Conservation (phyloP, 2,113 vertebrate species). For the Ammodytes marinus region DNA sequence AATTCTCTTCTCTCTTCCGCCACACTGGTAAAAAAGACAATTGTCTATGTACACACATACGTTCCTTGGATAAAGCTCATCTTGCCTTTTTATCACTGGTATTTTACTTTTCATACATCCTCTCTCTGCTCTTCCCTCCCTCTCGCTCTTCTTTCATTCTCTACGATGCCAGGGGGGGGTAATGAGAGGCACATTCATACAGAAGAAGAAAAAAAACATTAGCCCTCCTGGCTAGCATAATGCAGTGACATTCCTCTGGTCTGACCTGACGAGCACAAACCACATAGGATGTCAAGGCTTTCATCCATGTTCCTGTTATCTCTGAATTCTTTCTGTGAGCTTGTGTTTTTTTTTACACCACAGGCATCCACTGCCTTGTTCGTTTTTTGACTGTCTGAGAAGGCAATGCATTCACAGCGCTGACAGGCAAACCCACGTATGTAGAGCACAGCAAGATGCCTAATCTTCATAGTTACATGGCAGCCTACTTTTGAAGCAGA, state of each 20-base stretch:
- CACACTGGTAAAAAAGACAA: not conserved
- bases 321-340: conserved; percentile 9
- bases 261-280: conserved; percentile 9
- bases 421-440: conserved; percentile 25
- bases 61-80: conserved; percentile 30
- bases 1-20: conserved; percentile 21
- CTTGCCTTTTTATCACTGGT: conserved; percentile 47
- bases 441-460: conserved; percentile 24
- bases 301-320: conserved; percentile 5
- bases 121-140: conserved; percentile 47
- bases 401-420: not conserved
- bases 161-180: conserved; percentile 68
- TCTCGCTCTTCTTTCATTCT: conserved; percentile 74
- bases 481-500: conserved; percentile 43
- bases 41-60: conserved; percentile 7
- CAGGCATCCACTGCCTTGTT: conserved; percentile 16
- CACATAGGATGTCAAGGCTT: conserved; percentile 24
- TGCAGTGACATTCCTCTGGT: conserved; percentile 57
- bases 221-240: conserved; percentile 30
- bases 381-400: conserved; percentile 15
- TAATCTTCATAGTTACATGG: not conserved
- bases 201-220: conserved; percentile 15
- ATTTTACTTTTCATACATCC: conserved; percentile 49
- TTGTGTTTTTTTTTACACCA: conserved; percentile 16
- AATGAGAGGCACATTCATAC: conserved; percentile 49